phyloP scores from a whole-genome alignment of 2,113 vertebrate genomes.

The Vimba vimba region DNA sequence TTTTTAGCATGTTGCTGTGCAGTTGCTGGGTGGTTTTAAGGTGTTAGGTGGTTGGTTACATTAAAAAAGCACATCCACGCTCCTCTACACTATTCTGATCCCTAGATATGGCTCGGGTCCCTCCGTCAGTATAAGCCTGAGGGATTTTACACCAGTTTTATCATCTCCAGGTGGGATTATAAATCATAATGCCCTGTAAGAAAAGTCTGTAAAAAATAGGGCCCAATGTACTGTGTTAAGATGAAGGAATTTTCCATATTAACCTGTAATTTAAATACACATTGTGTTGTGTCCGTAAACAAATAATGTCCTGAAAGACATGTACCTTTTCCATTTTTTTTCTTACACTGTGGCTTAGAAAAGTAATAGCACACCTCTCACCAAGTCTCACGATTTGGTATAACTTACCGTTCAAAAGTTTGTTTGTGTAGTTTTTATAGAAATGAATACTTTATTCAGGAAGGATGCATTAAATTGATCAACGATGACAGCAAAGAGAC shows the following conservation, averaged over 20 bases:
- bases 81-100: neutral
- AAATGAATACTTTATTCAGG: neutral
- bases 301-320: no score
- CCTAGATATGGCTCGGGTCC: neutral
- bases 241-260: no score
- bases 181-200: neutral
- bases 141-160: neutral
- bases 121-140: neutral
- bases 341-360: neutral
- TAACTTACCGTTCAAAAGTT: neutral
- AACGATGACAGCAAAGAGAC: neutral
- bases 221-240: neutral
- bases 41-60: neutral
- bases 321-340: no score
- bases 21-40: neutral
- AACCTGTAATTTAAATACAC: no score
- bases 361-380: neutral
- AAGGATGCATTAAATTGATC: neutral
- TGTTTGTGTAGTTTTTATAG: no score
- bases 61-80: neutral
- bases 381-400: no score
- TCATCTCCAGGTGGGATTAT: neutral
- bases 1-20: constrained; percentile 12
- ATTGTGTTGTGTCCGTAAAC: no score
- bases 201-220: neutral